Percentiles rank a stretch among this genome's conserved stretches.
These are phyloP conservation scores for Torymus texanus DNA, from an alignment of 2,888 invertebrate species.

Conservation along the genomic window DNA sequence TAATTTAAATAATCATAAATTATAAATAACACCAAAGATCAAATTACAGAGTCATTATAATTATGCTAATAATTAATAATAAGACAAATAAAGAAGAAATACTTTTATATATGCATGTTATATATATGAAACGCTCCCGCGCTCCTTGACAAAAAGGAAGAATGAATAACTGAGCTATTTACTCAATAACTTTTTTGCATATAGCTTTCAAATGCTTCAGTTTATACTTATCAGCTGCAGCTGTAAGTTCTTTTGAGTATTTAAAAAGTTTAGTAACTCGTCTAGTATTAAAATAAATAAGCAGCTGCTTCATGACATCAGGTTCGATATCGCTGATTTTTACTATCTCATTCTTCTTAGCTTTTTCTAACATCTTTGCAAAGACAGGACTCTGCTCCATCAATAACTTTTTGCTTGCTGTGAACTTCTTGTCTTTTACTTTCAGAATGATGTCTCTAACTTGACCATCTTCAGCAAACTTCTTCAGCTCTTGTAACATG, in stretches of 20 bases:
- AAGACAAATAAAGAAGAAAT: too few species aligned
- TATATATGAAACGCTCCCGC: too few species aligned
- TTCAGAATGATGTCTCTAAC: conserved; percentile 13
- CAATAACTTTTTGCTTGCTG: conserved; percentile 26
- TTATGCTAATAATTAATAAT: too few species aligned
- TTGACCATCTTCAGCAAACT: neutral
- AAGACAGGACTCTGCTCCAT: conserved; percentile 33
- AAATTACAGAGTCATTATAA: too few species aligned
- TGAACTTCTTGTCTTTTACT: conserved; percentile 21
- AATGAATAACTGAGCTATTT: neutral
- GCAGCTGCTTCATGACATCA: conserved; percentile 23
- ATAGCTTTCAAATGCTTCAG: conserved; percentile 25
- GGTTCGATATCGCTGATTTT: conserved; percentile 21
- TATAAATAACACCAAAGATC: too few species aligned
- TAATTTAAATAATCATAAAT: too few species aligned
- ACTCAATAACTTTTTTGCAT: conserved; percentile 16
- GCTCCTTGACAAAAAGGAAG: neutral
- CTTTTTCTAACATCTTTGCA: conserved; percentile 25
- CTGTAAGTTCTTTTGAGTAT: neutral
- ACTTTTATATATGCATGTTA: too few species aligned
- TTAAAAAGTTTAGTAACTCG: conserved; percentile 25
- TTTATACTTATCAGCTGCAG: conserved; percentile 31
- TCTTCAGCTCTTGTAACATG: too few species aligned
- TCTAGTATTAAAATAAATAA: conserved; percentile 23
- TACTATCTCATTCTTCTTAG: neutral